phyloP scores from a whole-genome alignment of 2,797 vertebrate species.

The Notolepis coatsorum region DNA sequence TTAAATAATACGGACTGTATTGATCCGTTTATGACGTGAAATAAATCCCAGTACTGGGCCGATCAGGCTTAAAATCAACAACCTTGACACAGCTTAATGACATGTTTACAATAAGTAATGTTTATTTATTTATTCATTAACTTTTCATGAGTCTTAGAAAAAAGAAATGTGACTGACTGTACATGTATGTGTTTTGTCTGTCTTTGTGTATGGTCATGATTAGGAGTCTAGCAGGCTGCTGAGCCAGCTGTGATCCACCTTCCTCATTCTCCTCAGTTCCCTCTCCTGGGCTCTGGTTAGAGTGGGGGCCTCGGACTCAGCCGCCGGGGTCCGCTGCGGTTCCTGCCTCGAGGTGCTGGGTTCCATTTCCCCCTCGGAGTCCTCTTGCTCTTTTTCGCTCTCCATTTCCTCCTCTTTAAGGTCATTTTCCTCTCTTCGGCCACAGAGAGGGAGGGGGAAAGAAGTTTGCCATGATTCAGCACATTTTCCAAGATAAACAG shows the following conservation, averaged over 20 bases:
- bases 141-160: constrained; percentile 15
- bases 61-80: neutral
- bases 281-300: constrained; percentile 84
- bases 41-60: too few relatives aligned
- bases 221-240: constrained; percentile 55
- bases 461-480: constrained; percentile 7
- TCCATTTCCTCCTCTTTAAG: constrained; percentile 84
- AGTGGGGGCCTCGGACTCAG: constrained; percentile 29
- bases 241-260: constrained; percentile 90
- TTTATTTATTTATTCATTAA: constrained; percentile 35
- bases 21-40: too few relatives aligned
- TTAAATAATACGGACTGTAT: too few relatives aligned
- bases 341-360: constrained; percentile 22
- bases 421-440: constrained; percentile 57
- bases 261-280: constrained; percentile 87
- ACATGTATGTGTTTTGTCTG: neutral
- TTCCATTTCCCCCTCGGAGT: constrained; percentile 85
- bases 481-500: constrained; percentile 41
- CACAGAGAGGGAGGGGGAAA: neutral
- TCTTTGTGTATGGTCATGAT: constrained; percentile 10
- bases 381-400: constrained; percentile 85
- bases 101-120: too few relatives aligned
- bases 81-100: neutral
- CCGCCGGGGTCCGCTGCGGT: neutral
- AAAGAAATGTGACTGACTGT: constrained; percentile 10